Conservation (phyloP, 35 echinoderm and acorn worm genomes). For the Acanthaster planci region DNA sequence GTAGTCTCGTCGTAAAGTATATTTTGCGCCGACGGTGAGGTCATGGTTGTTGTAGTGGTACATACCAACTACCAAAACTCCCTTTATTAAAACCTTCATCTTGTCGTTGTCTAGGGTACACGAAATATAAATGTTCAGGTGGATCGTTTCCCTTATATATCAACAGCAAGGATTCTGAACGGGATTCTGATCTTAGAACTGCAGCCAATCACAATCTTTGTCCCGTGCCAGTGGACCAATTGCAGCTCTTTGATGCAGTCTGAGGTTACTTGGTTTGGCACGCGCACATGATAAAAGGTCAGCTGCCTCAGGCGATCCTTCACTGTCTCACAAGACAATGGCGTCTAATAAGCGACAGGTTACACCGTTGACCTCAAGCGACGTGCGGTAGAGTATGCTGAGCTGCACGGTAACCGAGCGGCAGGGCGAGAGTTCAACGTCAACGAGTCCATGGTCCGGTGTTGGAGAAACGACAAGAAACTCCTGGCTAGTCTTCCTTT, state of each 20-base stretch:
- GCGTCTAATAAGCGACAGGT: constrained; percentile 11
- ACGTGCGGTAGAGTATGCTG: constrained; percentile 10
- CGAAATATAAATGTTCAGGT: background rate
- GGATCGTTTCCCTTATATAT: background rate
- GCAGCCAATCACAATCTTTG: background rate
- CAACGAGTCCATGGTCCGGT: constrained; percentile 34
- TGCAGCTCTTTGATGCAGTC: background rate
- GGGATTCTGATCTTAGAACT: background rate
- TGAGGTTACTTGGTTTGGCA: background rate
- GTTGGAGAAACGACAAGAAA: background rate
- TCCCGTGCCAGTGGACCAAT: background rate
- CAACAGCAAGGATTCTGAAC: background rate
- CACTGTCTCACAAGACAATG: background rate
- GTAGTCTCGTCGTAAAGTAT: background rate
- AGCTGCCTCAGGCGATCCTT: background rate
- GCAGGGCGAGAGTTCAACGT: constrained; percentile 38
- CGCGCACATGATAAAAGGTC: background rate
- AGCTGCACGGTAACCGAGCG: constrained; percentile 30
- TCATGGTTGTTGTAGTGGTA: background rate
- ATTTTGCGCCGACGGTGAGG: background rate
- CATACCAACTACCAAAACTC: background rate
- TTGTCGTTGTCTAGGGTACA: background rate
- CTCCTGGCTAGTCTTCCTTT: background rate
- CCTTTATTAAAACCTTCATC: constrained; percentile 1
- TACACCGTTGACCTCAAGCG: constrained; percentile 21